phyloP scores from a whole-genome alignment of 2,888 invertebrate species.

The Cheilosia vernalis region DNA sequence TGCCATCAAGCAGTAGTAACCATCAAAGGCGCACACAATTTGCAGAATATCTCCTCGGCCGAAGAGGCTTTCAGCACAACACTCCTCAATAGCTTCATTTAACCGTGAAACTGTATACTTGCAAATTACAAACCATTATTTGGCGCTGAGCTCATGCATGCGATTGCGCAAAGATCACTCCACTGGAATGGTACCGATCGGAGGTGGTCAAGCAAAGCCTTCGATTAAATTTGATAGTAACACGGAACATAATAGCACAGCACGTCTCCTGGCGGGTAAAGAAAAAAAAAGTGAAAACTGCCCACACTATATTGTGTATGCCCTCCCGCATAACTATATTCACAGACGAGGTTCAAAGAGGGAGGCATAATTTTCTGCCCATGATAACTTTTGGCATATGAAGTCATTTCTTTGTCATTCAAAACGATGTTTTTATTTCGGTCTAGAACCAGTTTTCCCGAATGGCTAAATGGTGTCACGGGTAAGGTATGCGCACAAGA shows the following conservation, averaged over 20 bases:
- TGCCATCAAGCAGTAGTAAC: slow-evolving; percentile 16
- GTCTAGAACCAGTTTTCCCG: slow-evolving; percentile 34
- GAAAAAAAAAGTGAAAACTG: slow-evolving; percentile 35
- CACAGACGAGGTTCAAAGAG: background rate
- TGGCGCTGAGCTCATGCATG: slow-evolving; percentile 27
- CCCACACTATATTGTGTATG: background rate
- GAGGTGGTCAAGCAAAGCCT: slow-evolving; percentile 6
- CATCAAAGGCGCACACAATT: background rate
- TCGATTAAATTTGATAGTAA: slow-evolving; percentile 13
- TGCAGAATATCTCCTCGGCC: background rate
- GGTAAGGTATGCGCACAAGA: slow-evolving; percentile 2
- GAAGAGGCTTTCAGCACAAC: slow-evolving; percentile 9
- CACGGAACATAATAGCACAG: slow-evolving; percentile 27
- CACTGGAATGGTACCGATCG: background rate
- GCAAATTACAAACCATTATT: no score
- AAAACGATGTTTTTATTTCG: slow-evolving; percentile 10
- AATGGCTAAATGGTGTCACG: slow-evolving; percentile 33
- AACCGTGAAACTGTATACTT: slow-evolving; percentile 12
- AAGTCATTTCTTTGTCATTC: slow-evolving; percentile 46
- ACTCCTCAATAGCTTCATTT: slow-evolving; percentile 39
- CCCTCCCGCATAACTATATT: background rate
- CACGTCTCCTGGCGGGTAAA: background rate
- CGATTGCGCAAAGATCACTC: slow-evolving; percentile 34
- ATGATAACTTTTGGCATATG: slow-evolving; percentile 50
- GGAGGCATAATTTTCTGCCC: background rate